A percentile compares a stretch with the other conserved stretches of the same genome.
phyloP scores from a whole-genome alignment of 2,113 vertebrate genomes.

The Anhinga anhinga region DNA sequence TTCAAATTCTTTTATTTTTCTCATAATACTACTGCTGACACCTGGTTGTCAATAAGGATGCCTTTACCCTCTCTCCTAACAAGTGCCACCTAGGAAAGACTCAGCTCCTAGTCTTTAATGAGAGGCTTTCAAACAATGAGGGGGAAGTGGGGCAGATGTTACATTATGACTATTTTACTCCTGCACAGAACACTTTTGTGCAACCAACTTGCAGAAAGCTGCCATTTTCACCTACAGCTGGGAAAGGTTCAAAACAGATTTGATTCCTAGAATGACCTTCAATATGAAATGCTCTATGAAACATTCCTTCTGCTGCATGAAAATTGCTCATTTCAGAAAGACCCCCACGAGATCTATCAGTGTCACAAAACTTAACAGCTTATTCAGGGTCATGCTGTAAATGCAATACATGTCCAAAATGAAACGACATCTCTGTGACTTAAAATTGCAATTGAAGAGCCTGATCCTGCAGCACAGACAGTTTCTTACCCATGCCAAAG shows the following conservation, averaged over 20 bases:
- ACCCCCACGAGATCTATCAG: neutral
- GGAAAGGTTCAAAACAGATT: neutral
- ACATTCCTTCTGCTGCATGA: neutral
- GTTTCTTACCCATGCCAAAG: neutral
- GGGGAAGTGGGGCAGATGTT: neutral
- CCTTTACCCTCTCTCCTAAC: neutral
- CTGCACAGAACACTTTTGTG: neutral
- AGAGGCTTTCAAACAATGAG: neutral
- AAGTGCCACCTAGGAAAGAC: neutral
- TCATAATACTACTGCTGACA: neutral
- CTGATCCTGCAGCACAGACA: neutral
- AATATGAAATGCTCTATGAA: neutral
- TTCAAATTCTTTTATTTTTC: neutral
- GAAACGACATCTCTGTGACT: neutral
- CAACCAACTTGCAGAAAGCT: neutral
- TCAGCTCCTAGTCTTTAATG: neutral
- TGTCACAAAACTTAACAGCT: neutral
- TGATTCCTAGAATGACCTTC: neutral
- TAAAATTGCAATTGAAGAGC: neutral
- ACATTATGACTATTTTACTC: neutral
- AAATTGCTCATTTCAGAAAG: slow-evolving; percentile 26
- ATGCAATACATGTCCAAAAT: neutral
- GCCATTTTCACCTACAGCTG: neutral
- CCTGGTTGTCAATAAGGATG: neutral
- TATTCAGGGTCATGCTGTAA: neutral